Evolutionary conservation across 2,113 vertebrate genomes (phyloP).

Genomic region (Callipepla californica): DNA sequence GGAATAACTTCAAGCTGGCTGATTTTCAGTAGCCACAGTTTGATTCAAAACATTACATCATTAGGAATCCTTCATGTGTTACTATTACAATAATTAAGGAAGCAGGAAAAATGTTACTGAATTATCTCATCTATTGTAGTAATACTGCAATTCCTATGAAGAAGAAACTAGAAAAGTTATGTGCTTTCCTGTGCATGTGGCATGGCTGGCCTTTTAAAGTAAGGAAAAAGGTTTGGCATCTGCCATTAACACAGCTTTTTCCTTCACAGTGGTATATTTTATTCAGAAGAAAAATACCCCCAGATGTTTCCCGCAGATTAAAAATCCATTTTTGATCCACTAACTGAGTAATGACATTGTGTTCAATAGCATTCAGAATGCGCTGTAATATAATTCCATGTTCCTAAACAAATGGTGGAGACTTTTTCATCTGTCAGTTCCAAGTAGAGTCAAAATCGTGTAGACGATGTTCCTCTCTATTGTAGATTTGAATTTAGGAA

Average conservation of each 20-base stretch:
- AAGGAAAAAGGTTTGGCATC: not conserved
- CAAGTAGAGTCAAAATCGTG: not conserved
- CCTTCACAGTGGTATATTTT: not conserved
- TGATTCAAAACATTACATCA: not conserved
- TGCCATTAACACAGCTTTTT: not conserved
- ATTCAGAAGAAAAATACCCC: not conserved
- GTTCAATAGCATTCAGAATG: not conserved
- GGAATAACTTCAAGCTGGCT: not conserved
- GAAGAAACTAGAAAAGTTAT: not conserved
- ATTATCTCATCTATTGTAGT: not conserved
- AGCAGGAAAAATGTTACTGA: not conserved
- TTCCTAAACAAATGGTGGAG: not conserved
- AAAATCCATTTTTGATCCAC: not conserved
- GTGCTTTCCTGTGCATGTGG: slow-evolving; percentile 10
- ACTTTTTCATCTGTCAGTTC: not conserved
- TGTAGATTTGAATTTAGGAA: not conserved
- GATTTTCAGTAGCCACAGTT: not conserved
- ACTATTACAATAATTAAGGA: slow-evolving; percentile 13
- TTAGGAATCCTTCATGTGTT: slow-evolving; percentile 9
- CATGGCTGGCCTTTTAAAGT: not conserved
- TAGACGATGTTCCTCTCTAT: not conserved
- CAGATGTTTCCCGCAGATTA: slow-evolving; percentile 24
- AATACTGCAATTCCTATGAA: not conserved
- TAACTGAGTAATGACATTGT: not conserved
- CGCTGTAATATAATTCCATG: not conserved